A percentile compares a stretch with the other conserved stretches of the same genome.
Conservation (phyloP, 1,140 invertebrate species). For the Magallana ariakensis region DNA sequence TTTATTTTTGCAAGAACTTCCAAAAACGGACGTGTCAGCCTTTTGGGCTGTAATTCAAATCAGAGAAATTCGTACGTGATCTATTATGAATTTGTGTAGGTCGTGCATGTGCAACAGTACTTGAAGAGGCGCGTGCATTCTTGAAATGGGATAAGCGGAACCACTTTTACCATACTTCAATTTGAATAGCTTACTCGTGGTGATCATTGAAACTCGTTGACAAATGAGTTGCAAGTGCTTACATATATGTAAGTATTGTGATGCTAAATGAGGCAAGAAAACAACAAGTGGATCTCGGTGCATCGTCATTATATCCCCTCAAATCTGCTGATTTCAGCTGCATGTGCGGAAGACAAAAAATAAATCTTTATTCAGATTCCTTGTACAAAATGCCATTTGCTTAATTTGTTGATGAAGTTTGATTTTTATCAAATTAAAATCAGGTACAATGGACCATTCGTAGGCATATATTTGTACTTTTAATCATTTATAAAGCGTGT, state of each 20-base stretch:
- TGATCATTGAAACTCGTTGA: slow-evolving; percentile 34
- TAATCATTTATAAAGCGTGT: too few species aligned
- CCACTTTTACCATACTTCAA: slow-evolving; percentile 33
- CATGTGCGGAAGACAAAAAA: neutral
- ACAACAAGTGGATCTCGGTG: neutral
- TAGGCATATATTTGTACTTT: too few species aligned
- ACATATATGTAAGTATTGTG: slow-evolving; percentile 8
- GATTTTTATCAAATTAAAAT: too few species aligned
- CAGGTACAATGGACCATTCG: too few species aligned
- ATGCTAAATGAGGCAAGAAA: slow-evolving; percentile 22
- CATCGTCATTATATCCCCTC: neutral
- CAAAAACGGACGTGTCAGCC: slow-evolving; percentile 12
- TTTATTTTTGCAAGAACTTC: neutral
- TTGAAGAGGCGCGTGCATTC: slow-evolving; percentile 28
- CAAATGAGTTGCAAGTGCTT: slow-evolving; percentile 30
- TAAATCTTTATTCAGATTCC: too few species aligned
- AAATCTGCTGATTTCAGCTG: neutral
- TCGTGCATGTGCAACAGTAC: neutral
- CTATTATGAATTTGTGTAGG: slow-evolving; percentile 18
- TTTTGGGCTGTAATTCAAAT: neutral
- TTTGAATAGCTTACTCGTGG: slow-evolving; percentile 10
- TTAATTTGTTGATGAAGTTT: too few species aligned
- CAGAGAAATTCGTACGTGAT: slow-evolving; percentile 27
- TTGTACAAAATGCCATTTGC: too few species aligned
- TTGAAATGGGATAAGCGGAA: slow-evolving; percentile 13